Conservation (phyloP, 1,140 invertebrate species). For the Mactra quadrangularis region DNA sequence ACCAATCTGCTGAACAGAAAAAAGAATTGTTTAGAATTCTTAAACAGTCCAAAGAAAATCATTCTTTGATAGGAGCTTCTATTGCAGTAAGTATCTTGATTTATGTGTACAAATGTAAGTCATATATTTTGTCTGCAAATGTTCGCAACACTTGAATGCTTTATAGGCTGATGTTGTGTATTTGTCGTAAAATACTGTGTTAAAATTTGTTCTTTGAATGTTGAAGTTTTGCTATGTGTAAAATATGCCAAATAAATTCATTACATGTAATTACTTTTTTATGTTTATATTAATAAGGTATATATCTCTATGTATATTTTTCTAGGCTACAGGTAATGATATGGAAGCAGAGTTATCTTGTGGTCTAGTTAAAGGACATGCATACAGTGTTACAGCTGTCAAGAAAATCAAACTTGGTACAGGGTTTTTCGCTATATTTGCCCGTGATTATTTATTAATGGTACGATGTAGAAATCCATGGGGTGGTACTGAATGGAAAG, state of each 20-base stretch:
- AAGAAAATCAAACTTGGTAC: conserved; percentile 76
- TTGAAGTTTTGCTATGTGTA: too few relatives aligned
- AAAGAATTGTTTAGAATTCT: conserved; percentile 83
- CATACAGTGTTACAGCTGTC: conserved; percentile 87
- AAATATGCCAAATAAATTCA: too few relatives aligned
- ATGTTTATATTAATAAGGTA: too few relatives aligned
- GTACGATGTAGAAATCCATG: conserved; percentile 87
- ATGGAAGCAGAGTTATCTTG: conserved; percentile 84
- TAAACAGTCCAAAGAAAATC: conserved; percentile 81
- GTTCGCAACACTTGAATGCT: too few relatives aligned
- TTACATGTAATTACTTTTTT: too few relatives aligned
- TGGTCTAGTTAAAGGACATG: conserved; percentile 86
- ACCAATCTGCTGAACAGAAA: conserved; percentile 68
- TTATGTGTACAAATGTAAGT: too few relatives aligned
- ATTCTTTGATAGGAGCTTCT: conserved; percentile 84
- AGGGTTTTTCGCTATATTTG: conserved; percentile 75
- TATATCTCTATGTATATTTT: too few relatives aligned
- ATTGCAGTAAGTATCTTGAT: conserved; percentile 77
- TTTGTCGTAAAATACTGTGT: too few relatives aligned
- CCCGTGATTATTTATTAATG: conserved; percentile 80
- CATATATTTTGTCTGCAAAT: too few relatives aligned
- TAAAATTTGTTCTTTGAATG: too few relatives aligned
- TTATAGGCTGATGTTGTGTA: too few relatives aligned
- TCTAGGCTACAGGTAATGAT: conserved; percentile 80
- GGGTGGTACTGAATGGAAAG: conserved; percentile 95